Conservation (phyloP, 2,797 vertebrate species). For the Mycteria americana region DNA sequence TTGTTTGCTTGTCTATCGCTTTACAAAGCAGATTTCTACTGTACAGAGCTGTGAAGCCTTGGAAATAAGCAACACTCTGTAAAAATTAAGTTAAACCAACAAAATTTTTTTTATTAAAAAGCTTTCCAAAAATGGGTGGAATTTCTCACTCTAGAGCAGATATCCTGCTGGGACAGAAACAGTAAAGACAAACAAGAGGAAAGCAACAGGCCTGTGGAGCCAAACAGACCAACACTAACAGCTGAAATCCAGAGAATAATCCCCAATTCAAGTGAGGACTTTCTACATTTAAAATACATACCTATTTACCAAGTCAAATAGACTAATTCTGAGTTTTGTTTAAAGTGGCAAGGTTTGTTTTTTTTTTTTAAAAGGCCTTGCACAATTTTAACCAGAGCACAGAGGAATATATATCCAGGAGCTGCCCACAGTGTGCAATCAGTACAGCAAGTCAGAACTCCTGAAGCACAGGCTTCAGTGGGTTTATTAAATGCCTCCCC, state of each 20-base stretch:
- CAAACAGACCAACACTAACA: background rate
- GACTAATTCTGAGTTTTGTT: background rate
- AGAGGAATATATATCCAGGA: background rate
- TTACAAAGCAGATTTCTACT: background rate
- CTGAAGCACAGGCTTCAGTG: background rate
- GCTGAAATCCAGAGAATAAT: background rate
- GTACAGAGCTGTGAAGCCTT: conserved; percentile 9
- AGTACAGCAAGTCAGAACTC: background rate
- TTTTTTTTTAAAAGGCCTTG: background rate
- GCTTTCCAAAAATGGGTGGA: background rate
- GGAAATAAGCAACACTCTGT: conserved; percentile 1
- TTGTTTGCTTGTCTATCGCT: conserved; percentile 31
- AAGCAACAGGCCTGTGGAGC: background rate
- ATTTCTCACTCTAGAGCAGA: background rate
- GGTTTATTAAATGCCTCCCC: background rate
- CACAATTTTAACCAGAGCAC: background rate
- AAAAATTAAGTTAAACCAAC: conserved; percentile 21
- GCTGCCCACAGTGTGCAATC: background rate
- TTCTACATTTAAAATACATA: background rate
- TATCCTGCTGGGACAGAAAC: conserved; percentile 33
- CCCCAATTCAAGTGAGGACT: background rate
- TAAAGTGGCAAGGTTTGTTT: background rate
- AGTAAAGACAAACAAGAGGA: conserved; percentile 17
- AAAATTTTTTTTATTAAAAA: background rate
- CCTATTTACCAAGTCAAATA: background rate